These are phyloP conservation scores for Melanotaenia parkinsoni DNA, from an alignment of 2,797 vertebrate genomes.

Conservation along the genomic window DNA sequence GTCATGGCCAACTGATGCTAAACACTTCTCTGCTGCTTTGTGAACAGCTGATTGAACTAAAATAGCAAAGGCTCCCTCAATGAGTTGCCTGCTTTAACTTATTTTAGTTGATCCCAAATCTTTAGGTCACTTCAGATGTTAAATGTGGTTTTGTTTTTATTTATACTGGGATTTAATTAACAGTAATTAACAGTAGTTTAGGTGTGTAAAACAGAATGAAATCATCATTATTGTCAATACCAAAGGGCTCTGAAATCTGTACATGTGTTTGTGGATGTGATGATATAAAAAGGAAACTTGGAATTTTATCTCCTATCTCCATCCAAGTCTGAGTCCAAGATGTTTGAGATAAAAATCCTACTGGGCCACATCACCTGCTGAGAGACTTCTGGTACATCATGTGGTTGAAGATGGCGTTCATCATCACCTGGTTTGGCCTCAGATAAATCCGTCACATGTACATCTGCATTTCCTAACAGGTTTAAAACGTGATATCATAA, in stretches of 20 bases:
- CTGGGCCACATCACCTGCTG: too few relatives aligned
- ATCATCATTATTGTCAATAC: too few relatives aligned
- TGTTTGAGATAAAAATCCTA: too few relatives aligned
- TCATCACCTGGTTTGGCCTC: neutral
- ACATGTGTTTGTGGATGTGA: too few relatives aligned
- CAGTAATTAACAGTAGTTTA: too few relatives aligned
- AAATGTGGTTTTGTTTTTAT: neutral
- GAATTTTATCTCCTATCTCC: too few relatives aligned
- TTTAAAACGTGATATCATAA: neutral
- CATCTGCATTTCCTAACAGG: neutral
- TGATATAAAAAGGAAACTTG: too few relatives aligned
- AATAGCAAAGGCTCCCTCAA: constrained; percentile 34
- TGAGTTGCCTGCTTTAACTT: constrained; percentile 29
- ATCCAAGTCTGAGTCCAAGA: too few relatives aligned
- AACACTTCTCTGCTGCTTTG: constrained; percentile 41
- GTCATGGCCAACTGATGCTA: constrained; percentile 30
- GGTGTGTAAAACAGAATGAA: too few relatives aligned
- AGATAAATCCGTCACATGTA: neutral
- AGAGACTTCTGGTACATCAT: too few relatives aligned
- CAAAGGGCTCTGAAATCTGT: too few relatives aligned
- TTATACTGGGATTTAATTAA: neutral
- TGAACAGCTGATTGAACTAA: constrained; percentile 48
- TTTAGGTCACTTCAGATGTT: constrained; percentile 13
- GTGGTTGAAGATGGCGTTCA: too few relatives aligned
- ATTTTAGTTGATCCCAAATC: constrained; percentile 21